Base-by-base conservation (phyloP, 2,888 invertebrate species). In the Apocheima hispidaria region DNA sequence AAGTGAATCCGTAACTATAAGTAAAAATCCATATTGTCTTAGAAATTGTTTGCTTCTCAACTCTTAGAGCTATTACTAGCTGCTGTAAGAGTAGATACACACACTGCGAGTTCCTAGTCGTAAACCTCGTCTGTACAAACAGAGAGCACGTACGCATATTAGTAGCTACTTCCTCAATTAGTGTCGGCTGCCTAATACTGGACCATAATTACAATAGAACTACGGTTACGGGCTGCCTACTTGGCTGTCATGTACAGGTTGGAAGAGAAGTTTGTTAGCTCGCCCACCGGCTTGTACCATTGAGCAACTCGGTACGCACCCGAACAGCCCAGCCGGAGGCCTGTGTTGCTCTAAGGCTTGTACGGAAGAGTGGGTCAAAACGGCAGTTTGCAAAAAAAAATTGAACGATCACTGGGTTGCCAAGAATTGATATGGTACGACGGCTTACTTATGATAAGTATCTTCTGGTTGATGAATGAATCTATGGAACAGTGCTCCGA, bases 141-240 rank as follows among this genome's bases (percentile, higher is more conserved):
- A 65, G 16, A 40, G 30, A 40, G 36, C 28, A 10, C 7, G 10
- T 30, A 18, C 33, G 40, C 44, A 21, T 44, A 30, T 51, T 50
- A 51, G 35, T 53, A 50, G 50, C 77, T 70, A 76, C 84, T 87
- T 86, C 85, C 86, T 83, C 80, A 80, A 83, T 83, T 83, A 83
- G 75, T 77, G 71, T 55, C 69, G 70, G 68, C 70, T 71, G 67
- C 68, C 68, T 70, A 70, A 76, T 74, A 72, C 75, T 79, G 75
- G 75, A 30, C 30, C 46, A 72, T 74, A 74, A 78, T 78, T 76
- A 74, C 73, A 64, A 69, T 70, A 73, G 75, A 41, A 78, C 70
- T 68, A 73, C 69, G 70, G 75, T 70, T 55, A 74, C 65, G 71
- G 57, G 66, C 73, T 77, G 73, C 73, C 74, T 12, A 16, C 16